phyloP scores from a whole-genome alignment of 2,888 invertebrate species.

The Andrena chrysosceles region DNA sequence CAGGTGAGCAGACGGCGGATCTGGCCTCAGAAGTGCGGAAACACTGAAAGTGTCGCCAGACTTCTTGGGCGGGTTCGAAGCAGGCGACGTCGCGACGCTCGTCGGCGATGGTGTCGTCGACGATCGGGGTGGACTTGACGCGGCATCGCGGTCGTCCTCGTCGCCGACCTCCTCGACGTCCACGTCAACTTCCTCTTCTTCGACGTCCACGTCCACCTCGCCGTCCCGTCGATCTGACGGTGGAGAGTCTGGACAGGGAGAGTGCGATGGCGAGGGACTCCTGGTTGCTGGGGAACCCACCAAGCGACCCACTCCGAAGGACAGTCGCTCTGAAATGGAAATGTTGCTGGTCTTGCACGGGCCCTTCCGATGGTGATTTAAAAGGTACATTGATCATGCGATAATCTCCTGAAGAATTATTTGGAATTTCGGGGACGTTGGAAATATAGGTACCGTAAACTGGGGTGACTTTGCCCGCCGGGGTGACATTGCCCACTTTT shows the following conservation, averaged over 20 bases:
- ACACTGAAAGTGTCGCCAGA: slow-evolving; percentile 93
- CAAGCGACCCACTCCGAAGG: slow-evolving; percentile 93
- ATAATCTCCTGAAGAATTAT: too few species aligned
- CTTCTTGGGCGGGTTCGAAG: slow-evolving; percentile 77
- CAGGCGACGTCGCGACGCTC: slow-evolving; percentile 75
- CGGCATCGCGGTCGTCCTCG: slow-evolving; percentile 80
- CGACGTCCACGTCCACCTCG: slow-evolving; percentile 81
- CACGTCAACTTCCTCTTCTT: slow-evolving; percentile 82
- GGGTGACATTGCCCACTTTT: too few species aligned
- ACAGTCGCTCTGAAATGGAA: slow-evolving; percentile 90
- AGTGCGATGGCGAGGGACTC: slow-evolving; percentile 81
- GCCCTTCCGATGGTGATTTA: neutral
- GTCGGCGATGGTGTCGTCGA: slow-evolving; percentile 79
- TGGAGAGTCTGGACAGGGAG: slow-evolving; percentile 82
- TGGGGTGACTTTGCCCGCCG: too few species aligned
- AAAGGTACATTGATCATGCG: too few species aligned
- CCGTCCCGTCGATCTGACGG: slow-evolving; percentile 79
- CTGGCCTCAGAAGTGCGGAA: slow-evolving; percentile 92
- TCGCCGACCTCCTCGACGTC: slow-evolving; percentile 83
- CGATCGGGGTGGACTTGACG: slow-evolving; percentile 80
- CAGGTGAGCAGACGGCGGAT: slow-evolving; percentile 89
- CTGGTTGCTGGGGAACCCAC: slow-evolving; percentile 86
- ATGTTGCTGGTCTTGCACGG: neutral
- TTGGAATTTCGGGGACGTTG: too few species aligned
- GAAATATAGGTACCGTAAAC: too few species aligned